These are phyloP conservation scores for Endotricha flammealis DNA, from an alignment of 2,888 invertebrate genomes.

Conservation along the genomic window DNA sequence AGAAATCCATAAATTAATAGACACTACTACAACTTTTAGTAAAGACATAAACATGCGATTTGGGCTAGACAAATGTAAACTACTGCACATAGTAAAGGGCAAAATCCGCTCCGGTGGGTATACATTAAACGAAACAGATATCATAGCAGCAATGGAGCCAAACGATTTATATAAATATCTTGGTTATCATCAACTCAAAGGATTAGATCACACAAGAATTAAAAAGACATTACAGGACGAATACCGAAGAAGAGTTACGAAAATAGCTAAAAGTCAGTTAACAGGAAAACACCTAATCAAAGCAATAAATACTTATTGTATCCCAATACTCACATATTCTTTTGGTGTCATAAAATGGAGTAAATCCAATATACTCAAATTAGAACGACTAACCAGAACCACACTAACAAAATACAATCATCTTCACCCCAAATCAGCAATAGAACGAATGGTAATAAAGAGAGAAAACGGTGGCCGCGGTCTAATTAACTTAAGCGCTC, in stretches of 20 bases:
- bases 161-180: background rate
- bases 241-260: background rate
- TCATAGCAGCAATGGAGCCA: background rate
- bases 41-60: too few species aligned
- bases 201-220: too few species aligned
- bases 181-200: background rate
- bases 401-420: background rate
- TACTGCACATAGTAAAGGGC: too few species aligned
- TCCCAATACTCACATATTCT: background rate
- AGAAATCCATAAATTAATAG: background rate
- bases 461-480: too few species aligned
- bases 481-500: too few species aligned
- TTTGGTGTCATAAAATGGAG: too few species aligned
- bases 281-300: background rate
- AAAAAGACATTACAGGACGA: background rate
- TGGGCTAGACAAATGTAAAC: too few species aligned
- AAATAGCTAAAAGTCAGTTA: background rate
- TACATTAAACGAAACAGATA: background rate
- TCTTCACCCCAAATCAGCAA: too few species aligned
- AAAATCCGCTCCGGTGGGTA: background rate
- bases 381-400: background rate
- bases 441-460: too few species aligned
- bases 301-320: background rate
- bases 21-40: background rate
- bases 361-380: background rate